These are phyloP conservation scores for Lasioglossum malachurum DNA, from an alignment of 2,888 invertebrate species.

Conservation along the genomic window DNA sequence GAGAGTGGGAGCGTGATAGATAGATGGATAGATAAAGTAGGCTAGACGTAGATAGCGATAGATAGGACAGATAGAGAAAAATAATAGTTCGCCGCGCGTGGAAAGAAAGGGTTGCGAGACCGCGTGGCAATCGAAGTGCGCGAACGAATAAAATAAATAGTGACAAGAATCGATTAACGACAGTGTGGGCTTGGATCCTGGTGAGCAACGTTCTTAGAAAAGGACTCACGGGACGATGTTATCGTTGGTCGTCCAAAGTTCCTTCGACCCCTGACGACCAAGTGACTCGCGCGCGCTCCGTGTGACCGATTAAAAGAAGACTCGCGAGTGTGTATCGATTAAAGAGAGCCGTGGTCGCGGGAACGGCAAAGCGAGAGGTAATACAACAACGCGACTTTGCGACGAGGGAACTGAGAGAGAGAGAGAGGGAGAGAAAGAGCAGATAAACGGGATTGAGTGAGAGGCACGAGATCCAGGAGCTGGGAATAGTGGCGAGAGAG, in stretches of 20 bases:
- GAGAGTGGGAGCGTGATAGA: constrained; percentile 40
- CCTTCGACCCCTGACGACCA: constrained; percentile 52
- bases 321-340: constrained; percentile 53
- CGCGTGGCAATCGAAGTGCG: neutral
- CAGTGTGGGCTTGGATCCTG: neutral
- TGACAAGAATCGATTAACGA: neutral
- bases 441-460: neutral
- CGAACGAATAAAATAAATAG: neutral
- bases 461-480: neutral
- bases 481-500: neutral
- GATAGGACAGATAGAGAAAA: constrained; percentile 50
- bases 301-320: constrained; percentile 42
- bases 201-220: neutral
- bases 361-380: neutral
- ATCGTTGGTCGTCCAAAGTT: constrained; percentile 47
- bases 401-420: neutral
- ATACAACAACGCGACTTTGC: neutral
- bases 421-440: neutral
- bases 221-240: constrained; percentile 47
- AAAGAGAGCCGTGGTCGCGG: constrained; percentile 6
- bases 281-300: constrained; percentile 14
- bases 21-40: constrained; percentile 49
- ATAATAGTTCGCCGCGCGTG: constrained; percentile 13
- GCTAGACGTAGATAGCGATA: constrained; percentile 52
- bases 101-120: neutral